Conservation (phyloP, 2,888 invertebrate genomes). For the Hesperia comma region DNA sequence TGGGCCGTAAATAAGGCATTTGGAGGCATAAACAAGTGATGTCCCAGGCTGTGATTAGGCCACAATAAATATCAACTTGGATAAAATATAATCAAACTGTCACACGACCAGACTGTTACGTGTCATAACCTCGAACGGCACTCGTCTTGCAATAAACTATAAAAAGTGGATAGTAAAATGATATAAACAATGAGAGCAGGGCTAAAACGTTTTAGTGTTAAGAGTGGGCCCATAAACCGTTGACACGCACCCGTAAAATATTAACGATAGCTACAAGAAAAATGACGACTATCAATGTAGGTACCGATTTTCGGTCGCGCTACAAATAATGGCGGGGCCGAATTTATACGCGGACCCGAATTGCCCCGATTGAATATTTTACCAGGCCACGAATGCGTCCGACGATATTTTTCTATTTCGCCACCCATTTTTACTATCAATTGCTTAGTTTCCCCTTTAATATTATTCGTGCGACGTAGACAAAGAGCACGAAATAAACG, state of each 20-base stretch:
- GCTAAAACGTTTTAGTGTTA: conserved; percentile 83
- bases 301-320: conserved; percentile 81
- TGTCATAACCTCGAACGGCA: conserved; percentile 71
- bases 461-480: conserved; percentile 69
- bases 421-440: conserved; percentile 81
- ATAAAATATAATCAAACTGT: conserved; percentile 69
- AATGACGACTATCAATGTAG: conserved; percentile 82
- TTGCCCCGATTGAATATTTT: conserved; percentile 84
- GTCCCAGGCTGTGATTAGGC: conserved; percentile 54
- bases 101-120: conserved; percentile 60
- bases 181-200: conserved; percentile 82
- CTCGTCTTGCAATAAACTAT: conserved; percentile 77
- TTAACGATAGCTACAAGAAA: conserved; percentile 82
- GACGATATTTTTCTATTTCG: conserved; percentile 82
- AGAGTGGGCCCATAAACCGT: conserved; percentile 82
- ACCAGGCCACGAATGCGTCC: conserved; percentile 80
- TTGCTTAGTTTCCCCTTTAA: conserved; percentile 81
- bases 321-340: conserved; percentile 80
- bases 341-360: conserved; percentile 82
- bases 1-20: conserved; percentile 52
- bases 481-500: conserved; percentile 35
- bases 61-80: conserved; percentile 72
- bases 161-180: conserved; percentile 81
- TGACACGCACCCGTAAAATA: conserved; percentile 83
- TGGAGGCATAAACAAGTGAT: conserved; percentile 31